Evolutionary conservation across 1,140 invertebrate genomes (phyloP).

Genomic region (Papilio glaucus): DNA sequence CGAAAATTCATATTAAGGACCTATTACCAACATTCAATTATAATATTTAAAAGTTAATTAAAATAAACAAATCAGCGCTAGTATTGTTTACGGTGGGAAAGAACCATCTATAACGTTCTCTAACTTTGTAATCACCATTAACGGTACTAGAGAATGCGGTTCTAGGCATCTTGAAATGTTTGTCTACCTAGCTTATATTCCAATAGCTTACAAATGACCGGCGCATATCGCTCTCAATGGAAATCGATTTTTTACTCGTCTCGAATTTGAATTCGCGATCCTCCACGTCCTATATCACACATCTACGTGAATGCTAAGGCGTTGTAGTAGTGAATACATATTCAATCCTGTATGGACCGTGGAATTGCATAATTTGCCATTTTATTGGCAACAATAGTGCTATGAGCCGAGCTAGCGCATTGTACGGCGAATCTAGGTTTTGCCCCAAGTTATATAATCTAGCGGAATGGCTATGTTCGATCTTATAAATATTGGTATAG

Average conservation of each 20-base stretch:
- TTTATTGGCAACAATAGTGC: constrained; percentile 68
- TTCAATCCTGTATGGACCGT: constrained; percentile 57
- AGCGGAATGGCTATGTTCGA: constrained; percentile 16
- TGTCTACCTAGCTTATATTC: not conserved
- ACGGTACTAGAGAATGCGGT: constrained; percentile 25
- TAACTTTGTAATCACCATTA: constrained; percentile 27
- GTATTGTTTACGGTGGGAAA: constrained; percentile 32
- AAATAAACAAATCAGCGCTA: not conserved
- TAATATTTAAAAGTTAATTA: not conserved
- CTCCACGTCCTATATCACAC: constrained; percentile 38
- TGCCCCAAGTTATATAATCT: constrained; percentile 40
- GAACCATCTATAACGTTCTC: not conserved
- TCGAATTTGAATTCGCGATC: constrained; percentile 33
- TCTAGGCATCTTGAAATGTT: constrained; percentile 24
- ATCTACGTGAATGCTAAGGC: constrained; percentile 47
- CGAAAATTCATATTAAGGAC: too few species aligned
- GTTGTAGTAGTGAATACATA: constrained; percentile 58
- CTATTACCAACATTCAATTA: too few species aligned
- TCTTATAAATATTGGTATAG: too few species aligned
- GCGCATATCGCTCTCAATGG: constrained; percentile 27
- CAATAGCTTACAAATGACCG: constrained; percentile 21
- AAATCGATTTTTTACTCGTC: constrained; percentile 37
- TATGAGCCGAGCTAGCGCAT: constrained; percentile 54
- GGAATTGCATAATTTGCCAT: constrained; percentile 70
- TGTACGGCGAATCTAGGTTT: constrained; percentile 30